A percentile compares a stretch with the other conserved stretches of the same genome.
Evolutionary conservation across 2,888 invertebrate genomes (phyloP).

Genomic region (Chalcis sispes): DNA sequence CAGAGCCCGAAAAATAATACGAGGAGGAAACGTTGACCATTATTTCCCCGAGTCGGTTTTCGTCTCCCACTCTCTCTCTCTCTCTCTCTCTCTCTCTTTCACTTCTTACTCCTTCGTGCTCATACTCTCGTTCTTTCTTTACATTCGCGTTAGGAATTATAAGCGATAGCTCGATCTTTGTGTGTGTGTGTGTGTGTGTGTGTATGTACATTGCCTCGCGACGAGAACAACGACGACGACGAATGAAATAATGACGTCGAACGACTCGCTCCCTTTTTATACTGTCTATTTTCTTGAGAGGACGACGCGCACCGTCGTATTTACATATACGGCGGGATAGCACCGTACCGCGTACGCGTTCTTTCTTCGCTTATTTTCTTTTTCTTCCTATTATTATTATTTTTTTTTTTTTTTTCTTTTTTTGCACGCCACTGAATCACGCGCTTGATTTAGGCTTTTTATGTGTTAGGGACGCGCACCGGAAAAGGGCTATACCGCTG

Average conservation of each 20-base stretch:
- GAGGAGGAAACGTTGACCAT: slow-evolving; percentile 76
- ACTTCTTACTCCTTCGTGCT: neutral
- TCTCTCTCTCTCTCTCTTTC: neutral
- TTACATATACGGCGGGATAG: slow-evolving; percentile 48
- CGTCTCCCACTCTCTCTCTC: neutral
- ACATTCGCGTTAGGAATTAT: no score
- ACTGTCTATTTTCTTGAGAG: slow-evolving; percentile 56
- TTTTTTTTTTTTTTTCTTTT: slow-evolving; percentile 10
- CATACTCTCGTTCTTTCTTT: no score
- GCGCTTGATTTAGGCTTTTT: slow-evolving; percentile 56
- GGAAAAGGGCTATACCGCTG: slow-evolving; percentile 48
- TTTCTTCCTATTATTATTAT: no score
- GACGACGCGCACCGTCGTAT: slow-evolving; percentile 31
- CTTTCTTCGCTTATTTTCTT: no score
- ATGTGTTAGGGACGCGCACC: slow-evolving; percentile 2
- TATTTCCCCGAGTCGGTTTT: slow-evolving; percentile 68
- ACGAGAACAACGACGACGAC: no score
- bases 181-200: slow-evolving; percentile 30
- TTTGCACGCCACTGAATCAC: slow-evolving; percentile 52
- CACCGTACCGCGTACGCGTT: neutral
- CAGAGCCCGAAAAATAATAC: slow-evolving; percentile 72
- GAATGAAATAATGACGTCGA: slow-evolving; percentile 58
- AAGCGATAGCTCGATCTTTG: no score
- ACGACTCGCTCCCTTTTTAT: slow-evolving; percentile 51
- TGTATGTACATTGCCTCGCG: no score